Evolutionary conservation across 1,140 invertebrate species (phyloP), one percentile per base, ranked within the genome.

Genomic region (Trachymyrmex septentrionalis): DNA sequence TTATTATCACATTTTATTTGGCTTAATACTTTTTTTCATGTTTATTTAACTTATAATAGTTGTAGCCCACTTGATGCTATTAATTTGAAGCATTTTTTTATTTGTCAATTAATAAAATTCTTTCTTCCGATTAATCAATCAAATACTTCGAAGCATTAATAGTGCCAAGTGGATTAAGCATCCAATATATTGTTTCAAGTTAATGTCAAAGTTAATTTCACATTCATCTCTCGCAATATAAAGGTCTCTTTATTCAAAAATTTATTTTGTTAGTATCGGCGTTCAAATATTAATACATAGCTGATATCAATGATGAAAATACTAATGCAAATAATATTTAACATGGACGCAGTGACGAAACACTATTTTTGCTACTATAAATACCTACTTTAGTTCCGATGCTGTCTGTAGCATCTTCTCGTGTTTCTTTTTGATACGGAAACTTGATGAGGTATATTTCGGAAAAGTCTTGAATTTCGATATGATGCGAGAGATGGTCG

Each of bases 391-490:
- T 59, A 38, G 12, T 73, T 10, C 24, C 50, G 21, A 63, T 30
- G 67, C n/a, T n/a, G 59, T 66, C 72, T 19, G n/a, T 67, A 5
- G 9, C n/a, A 16, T 78, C 21, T 55, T 48, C 63, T 77, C 59
- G 30, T 59, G 16, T 69, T 48, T 57, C 38, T 48, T 50, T 38
- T 50, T 34, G 38, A 86, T 50, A 78, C 44, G 76, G 64, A 69
- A 86, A 80, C 50, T 34, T 44, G 53, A 71, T 21, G 38, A 69
- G n/a, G 14, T 80, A 80, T 86, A 67, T 80, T 48, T 84, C 38
- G 69, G 50, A 27, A 34, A 6, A 57, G 27, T 73, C 55, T 84
- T 53, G 44, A 27, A 75, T 84, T 84, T 84, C 80, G 50, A 82
- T 30, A 80, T 66, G 66, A 21, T 16, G 2, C 24, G 27, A 59